Percentiles rank a stretch among this genome's conserved stretches.
Conservation (phyloP, 2,113 vertebrate genomes). For the Megaceryle maxima region DNA sequence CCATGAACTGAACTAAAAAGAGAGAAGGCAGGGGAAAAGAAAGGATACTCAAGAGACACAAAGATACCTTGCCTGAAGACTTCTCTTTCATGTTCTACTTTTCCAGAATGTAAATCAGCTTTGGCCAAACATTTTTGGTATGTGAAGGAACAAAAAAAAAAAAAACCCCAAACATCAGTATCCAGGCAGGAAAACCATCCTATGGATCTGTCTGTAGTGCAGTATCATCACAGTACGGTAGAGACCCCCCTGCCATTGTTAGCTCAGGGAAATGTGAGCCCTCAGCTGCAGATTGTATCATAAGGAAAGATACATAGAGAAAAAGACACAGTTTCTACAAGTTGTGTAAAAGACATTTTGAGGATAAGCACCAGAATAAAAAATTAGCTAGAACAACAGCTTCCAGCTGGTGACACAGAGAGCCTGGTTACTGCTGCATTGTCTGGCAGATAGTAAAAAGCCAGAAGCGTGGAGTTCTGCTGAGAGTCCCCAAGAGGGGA, state of each 20-base stretch:
- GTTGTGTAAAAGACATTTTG: background rate
- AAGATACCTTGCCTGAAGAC: background rate
- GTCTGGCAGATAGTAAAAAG: background rate
- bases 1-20: background rate
- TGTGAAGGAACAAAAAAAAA: background rate
- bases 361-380: conserved; percentile 17
- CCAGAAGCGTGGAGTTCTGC: background rate
- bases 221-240: background rate
- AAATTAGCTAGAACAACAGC: background rate
- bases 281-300: background rate
- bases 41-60: background rate
- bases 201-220: background rate
- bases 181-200: background rate
- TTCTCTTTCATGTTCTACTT: background rate
- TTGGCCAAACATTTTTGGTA: background rate
- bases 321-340: background rate
- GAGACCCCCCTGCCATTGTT: background rate
- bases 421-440: background rate
- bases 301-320: background rate
- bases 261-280: background rate
- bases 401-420: background rate
- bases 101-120: background rate
- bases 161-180: background rate
- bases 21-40: background rate
- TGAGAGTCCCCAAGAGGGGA: background rate